These are phyloP conservation scores for Erannis defoliaria DNA, from an alignment of 2,888 invertebrate genomes.

Conservation along the genomic window DNA sequence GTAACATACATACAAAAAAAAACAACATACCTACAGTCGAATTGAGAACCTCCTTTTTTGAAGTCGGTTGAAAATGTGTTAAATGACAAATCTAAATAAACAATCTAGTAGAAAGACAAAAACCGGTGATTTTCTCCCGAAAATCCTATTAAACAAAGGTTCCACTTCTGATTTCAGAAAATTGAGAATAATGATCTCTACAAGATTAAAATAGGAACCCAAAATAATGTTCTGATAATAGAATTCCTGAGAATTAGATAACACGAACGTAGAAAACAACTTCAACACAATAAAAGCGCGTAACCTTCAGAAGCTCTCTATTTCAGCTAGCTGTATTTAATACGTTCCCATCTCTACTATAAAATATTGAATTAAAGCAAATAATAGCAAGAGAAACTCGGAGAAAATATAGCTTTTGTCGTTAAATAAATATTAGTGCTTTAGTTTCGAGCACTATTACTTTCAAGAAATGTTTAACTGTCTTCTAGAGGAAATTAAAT, in stretches of 20 bases:
- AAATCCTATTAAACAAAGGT: no score
- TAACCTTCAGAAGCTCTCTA: background rate
- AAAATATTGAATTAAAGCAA: slow-evolving; percentile 7
- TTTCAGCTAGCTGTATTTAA: background rate
- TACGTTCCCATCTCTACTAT: background rate
- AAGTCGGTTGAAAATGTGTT: no score
- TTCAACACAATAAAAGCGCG: background rate
- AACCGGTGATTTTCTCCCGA: no score
- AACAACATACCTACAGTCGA: no score
- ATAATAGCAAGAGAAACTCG: slow-evolving; percentile 10
- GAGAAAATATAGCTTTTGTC: slow-evolving; percentile 15
- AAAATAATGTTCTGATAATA: no score
- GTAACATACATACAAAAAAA: no score
- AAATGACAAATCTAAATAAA: no score
- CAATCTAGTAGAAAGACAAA: no score
- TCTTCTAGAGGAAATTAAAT: slow-evolving; percentile 28
- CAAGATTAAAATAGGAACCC: background rate
- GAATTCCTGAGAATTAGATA: background rate
- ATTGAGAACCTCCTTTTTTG: no score
- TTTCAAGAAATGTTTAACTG: slow-evolving; percentile 21
- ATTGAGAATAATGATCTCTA: background rate
- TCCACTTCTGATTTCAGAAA: no score
- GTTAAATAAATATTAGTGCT: slow-evolving; percentile 10
- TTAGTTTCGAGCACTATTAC: slow-evolving; percentile 14
- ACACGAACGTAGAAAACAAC: background rate